Conservation (phyloP, 1,140 invertebrate species). For the Elymnias hypermnestra region DNA sequence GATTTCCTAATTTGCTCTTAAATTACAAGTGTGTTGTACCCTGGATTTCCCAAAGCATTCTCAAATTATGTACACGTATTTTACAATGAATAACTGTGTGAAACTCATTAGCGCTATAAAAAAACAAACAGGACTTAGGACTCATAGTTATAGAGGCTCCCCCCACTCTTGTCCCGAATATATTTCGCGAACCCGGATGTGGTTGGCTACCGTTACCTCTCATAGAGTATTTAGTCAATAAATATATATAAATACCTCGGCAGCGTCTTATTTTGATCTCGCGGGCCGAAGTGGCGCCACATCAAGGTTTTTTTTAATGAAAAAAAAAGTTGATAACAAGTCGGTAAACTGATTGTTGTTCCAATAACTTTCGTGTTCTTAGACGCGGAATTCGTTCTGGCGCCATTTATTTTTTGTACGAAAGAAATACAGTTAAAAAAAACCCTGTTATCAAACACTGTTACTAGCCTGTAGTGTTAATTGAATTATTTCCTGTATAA, state of each 20-base stretch:
- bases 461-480: too few species aligned
- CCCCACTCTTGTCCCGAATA: slow-evolving; percentile 31
- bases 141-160: slow-evolving; percentile 5
- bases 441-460: too few species aligned
- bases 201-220: slow-evolving; percentile 41
- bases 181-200: slow-evolving; percentile 51
- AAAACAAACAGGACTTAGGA: slow-evolving; percentile 3
- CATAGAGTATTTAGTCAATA: slow-evolving; percentile 27
- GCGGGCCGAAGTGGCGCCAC: background rate
- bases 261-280: background rate
- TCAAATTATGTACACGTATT: too few species aligned
- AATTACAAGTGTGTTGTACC: too few species aligned
- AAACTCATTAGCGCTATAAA: too few species aligned
- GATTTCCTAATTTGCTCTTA: too few species aligned
- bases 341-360: background rate
- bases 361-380: background rate
- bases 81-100: too few species aligned
- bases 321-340: background rate
- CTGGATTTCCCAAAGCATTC: too few species aligned
- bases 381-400: slow-evolving; percentile 2
- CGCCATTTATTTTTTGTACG: slow-evolving; percentile 1
- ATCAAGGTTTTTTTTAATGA: background rate
- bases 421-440: background rate
- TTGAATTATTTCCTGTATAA: too few species aligned
- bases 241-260: slow-evolving; percentile 19